A percentile compares a stretch with the other conserved stretches of the same genome.
Conservation (phyloP, 2,888 invertebrate species). For the Leptopterna dolabrata region DNA sequence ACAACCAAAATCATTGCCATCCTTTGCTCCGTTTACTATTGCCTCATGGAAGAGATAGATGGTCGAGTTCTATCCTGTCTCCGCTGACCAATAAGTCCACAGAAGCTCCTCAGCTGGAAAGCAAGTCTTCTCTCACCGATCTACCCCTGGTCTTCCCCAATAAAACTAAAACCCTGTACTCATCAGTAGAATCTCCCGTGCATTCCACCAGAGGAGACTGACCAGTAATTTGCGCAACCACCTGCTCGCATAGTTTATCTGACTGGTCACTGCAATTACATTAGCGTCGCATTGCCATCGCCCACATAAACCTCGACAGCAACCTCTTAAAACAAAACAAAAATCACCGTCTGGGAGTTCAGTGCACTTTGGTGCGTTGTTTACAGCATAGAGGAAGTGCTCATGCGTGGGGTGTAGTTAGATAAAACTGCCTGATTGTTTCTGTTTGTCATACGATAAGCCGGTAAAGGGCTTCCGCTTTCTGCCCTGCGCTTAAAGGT, state of each 20-base stretch:
- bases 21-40: no score
- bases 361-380: not conserved
- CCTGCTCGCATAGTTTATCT: not conserved
- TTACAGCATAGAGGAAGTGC: not conserved
- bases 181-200: not conserved
- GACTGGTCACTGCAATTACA: not conserved
- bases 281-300: not conserved
- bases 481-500: not conserved
- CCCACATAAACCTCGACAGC: not conserved
- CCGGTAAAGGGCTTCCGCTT: not conserved
- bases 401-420: not conserved
- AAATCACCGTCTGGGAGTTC: not conserved
- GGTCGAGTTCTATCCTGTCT: no score
- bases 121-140: not conserved
- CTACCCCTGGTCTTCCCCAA: not conserved
- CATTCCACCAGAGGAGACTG: not conserved
- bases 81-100: no score
- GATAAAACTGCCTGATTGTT: not conserved
- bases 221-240: not conserved
- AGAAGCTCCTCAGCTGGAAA: no score
- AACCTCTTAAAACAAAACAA: not conserved
- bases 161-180: not conserved
- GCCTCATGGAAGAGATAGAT: no score
- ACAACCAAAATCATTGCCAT: no score
- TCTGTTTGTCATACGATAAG: constrained; percentile 3